phyloP scores from a whole-genome alignment of 2,888 invertebrate genomes.

The Chelonus formosanus region DNA sequence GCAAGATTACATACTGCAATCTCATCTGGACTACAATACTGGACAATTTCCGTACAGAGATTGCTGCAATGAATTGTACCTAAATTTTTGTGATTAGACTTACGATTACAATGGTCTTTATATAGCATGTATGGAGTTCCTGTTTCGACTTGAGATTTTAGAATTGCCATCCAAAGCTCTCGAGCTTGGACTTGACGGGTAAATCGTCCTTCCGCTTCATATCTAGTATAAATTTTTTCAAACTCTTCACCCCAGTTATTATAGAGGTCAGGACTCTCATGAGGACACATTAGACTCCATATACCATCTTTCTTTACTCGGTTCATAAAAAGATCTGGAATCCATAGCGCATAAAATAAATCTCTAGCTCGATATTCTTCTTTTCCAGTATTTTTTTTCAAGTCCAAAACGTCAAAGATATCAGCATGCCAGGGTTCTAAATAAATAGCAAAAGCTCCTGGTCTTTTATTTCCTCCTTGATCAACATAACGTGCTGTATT shows the following conservation, averaged over 20 bases:
- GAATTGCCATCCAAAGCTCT: constrained; percentile 70
- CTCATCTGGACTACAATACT: constrained; percentile 70
- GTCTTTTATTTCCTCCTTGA: constrained; percentile 72
- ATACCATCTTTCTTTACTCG: constrained; percentile 66
- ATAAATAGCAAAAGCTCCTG: constrained; percentile 74
- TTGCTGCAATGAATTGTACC: constrained; percentile 75
- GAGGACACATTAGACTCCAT: constrained; percentile 74
- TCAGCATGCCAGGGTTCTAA: constrained; percentile 75
- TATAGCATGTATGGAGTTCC: constrained; percentile 73
- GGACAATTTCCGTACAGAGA: constrained; percentile 73
- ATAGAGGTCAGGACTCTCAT: constrained; percentile 67
- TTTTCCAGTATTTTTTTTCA: constrained; percentile 70
- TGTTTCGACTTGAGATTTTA: constrained; percentile 71
- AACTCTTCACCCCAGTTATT: constrained; percentile 73
- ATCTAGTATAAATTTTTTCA: constrained; percentile 68
- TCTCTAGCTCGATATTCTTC: constrained; percentile 71
- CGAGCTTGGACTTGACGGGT: constrained; percentile 65
- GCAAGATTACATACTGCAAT: constrained; percentile 74
- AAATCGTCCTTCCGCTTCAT: constrained; percentile 64
- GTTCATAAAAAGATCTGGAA: constrained; percentile 73
- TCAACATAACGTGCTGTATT: constrained; percentile 72
- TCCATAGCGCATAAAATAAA: constrained; percentile 72
- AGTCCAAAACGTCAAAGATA: constrained; percentile 70
- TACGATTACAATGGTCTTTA: constrained; percentile 71
- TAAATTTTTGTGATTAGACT: constrained; percentile 73